Percentiles rank a stretch among this genome's conserved stretches.
Conservation (phyloP, 2,797 vertebrate genomes). For the Otolemur crassicaudatus region DNA sequence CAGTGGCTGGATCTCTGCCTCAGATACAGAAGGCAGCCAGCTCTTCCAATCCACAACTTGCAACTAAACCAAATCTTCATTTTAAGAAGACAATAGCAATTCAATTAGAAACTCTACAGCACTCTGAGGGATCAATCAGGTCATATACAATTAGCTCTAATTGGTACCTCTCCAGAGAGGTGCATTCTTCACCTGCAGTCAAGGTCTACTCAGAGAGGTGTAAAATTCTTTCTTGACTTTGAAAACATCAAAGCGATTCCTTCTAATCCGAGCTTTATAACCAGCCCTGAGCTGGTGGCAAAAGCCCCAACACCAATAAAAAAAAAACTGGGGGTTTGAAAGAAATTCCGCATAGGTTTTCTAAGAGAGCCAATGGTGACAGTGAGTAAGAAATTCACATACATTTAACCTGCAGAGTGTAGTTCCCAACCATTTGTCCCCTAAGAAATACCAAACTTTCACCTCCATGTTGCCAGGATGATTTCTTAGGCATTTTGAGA, state of each 20-base stretch:
- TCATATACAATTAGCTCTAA: conserved; percentile 75
- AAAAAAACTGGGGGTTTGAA: conserved; percentile 16
- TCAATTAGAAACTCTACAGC: conserved; percentile 65
- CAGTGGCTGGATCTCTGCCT: conserved; percentile 6
- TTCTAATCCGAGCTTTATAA: conserved; percentile 72
- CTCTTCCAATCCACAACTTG: conserved; percentile 42
- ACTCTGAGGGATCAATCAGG: conserved; percentile 53
- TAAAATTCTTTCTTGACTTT: conserved; percentile 82
- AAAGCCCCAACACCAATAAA: conserved; percentile 57
- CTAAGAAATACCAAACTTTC: background rate
- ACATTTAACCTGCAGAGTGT: background rate
- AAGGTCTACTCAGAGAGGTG: conserved; percentile 80
- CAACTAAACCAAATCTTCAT: conserved; percentile 52
- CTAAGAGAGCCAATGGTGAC: background rate
- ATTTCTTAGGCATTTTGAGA: conserved; percentile 44
- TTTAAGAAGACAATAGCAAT: conserved; percentile 72
- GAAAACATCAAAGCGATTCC: conserved; percentile 83
- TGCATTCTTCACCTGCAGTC: conserved; percentile 82
- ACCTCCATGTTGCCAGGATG: background rate
- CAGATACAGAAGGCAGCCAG: conserved; percentile 1
- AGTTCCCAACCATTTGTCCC: background rate
- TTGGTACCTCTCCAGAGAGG: conserved; percentile 71
- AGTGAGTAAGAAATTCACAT: background rate
- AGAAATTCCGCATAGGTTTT: conserved; percentile 49
- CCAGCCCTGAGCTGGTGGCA: conserved; percentile 9